Evolutionary conservation across 1,140 invertebrate species (phyloP).

Genomic region (Cydia amplana): DNA sequence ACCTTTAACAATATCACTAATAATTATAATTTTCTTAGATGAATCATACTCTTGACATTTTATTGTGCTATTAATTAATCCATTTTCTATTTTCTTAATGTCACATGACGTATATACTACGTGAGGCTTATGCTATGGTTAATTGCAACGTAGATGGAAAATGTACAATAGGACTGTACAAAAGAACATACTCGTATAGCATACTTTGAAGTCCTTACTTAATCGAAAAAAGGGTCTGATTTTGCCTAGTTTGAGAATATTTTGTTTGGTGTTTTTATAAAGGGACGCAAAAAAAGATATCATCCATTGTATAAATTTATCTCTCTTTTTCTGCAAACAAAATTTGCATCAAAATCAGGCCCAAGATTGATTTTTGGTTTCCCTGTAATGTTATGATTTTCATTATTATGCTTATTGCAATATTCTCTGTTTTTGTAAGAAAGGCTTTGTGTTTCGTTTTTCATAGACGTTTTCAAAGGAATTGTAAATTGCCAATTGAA

Average conservation of each 20-base stretch:
- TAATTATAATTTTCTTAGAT: no score
- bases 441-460: conserved; percentile 5
- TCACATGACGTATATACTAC: no score
- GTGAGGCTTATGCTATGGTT: no score
- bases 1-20: no score
- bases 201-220: neutral
- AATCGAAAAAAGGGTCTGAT: neutral
- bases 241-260: neutral
- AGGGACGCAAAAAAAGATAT: neutral
- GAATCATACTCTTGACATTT: no score
- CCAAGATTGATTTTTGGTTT: conserved; percentile 5
- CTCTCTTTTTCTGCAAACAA: neutral
- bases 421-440: neutral
- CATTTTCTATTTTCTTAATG: no score
- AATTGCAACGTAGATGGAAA: no score
- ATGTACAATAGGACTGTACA: no score
- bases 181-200: neutral
- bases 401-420: neutral
- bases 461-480: neutral
- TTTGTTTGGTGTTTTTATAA: neutral
- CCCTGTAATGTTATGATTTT: neutral
- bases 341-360: conserved; percentile 8
- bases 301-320: conserved; percentile 1
- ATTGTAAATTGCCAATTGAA: neutral
- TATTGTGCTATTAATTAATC: no score